Base-by-base conservation (phyloP, 2,113 vertebrate genomes). In the Poeciliopsis retropinna region DNA sequence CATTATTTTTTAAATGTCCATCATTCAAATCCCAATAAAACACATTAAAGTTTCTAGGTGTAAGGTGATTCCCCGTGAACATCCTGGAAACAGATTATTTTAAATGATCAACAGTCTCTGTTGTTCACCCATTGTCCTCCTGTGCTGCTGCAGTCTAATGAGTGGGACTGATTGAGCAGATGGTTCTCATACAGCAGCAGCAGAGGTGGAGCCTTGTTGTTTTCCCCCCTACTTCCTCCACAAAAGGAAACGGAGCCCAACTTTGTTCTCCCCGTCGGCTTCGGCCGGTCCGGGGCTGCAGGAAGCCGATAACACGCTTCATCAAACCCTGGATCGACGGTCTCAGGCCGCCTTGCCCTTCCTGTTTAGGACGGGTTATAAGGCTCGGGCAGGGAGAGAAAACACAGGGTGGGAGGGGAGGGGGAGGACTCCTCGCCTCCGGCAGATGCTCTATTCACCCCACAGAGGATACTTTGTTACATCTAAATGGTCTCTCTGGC, bases 401-500 rank as follows among this genome's bases (percentile, higher is more conserved):
- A 19, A 75, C 80, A 63, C 72, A 71, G 15, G 80, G 82, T 64
- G 75, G 39, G 74, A 25, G 79, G 60, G 11, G 34, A 37, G 10
- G 30, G 75, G 74, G 83, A 65, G 83, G 75, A n/a, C 71, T 72
- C 61, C 72, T 84, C 63, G 85, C 85, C 88, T 93, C 88, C 90
- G 87, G 90, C 92, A 93, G 91, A 93, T 93, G 92, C 90, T 82
- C 90, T 67, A 90, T 92, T 93, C 92, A 92, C 89, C 81, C 90
- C 92, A 93, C 91, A 93, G 92, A 93, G 92, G 91, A 91, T 81
- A 93, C 92, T 93, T 93, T 93, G 92, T 93, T 93, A 89, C 80
- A 85, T 91, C 85, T 88, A 90, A 92, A 92, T 90, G 89, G 90
- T 84, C 89, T 82, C 89, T 91, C 91, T 90, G 84, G 84, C 78